Conservation (phyloP, 2,888 invertebrate genomes). For the Germaria angustata region DNA sequence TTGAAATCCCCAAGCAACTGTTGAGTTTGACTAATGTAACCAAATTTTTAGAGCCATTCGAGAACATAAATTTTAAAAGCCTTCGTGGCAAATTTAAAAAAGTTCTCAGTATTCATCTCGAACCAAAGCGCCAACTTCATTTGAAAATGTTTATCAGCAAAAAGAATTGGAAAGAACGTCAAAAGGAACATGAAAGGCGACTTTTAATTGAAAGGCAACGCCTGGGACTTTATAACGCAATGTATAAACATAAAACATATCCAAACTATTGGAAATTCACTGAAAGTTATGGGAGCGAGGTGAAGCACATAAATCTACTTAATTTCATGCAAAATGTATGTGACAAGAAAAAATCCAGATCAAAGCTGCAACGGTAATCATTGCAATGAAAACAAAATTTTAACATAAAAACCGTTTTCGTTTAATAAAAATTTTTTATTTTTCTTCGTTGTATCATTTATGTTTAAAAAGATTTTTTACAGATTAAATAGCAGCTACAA, state of each 20-base stretch:
- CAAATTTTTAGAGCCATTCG: conserved; percentile 67
- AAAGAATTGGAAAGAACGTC: conserved; percentile 71
- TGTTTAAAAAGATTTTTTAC: no score
- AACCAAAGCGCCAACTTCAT: conserved; percentile 66
- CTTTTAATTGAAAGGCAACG: conserved; percentile 72
- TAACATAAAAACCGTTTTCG: no score
- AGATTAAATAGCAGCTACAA: no score
- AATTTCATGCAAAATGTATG: conserved; percentile 69
- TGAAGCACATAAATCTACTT: conserved; percentile 74
- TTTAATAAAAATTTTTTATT: no score
- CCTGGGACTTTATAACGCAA: conserved; percentile 72
- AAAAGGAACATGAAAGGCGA: conserved; percentile 65
- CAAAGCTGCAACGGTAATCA: neutral
- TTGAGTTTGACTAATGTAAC: conserved; percentile 52
- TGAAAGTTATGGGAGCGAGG: conserved; percentile 68
- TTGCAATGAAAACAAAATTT: neutral
- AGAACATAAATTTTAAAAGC: conserved; percentile 57
- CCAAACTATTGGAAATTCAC: conserved; percentile 73
- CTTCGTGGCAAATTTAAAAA: conserved; percentile 51
- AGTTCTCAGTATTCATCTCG: conserved; percentile 58
- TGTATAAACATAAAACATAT: conserved; percentile 73
- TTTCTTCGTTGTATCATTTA: no score
- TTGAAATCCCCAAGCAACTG: conserved; percentile 63
- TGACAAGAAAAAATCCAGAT: neutral
- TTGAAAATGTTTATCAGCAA: conserved; percentile 69